phyloP scores from a whole-genome alignment of 2,888 invertebrate genomes.

The Plemyria rubiginata region DNA sequence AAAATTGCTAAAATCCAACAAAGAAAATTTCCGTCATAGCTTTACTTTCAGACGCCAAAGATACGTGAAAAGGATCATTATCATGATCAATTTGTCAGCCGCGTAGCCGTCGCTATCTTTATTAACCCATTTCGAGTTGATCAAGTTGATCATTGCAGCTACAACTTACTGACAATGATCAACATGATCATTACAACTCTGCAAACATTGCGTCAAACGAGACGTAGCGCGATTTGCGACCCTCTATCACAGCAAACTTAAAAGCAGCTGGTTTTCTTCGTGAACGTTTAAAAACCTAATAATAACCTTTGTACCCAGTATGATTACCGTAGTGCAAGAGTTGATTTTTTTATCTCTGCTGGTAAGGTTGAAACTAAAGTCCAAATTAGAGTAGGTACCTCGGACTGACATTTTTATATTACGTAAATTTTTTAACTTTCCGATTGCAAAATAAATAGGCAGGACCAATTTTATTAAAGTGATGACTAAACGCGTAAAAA shows the following conservation, averaged over 20 bases:
- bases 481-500: too few species aligned
- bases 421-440: too few species aligned
- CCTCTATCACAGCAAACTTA: conserved; percentile 16
- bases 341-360: too few species aligned
- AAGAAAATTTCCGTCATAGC: background rate
- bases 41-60: background rate
- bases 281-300: too few species aligned
- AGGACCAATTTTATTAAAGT: too few species aligned
- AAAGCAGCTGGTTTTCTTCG: conserved; percentile 12
- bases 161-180: conserved; percentile 16
- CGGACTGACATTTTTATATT: too few species aligned
- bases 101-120: background rate
- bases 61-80: background rate
- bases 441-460: too few species aligned
- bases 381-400: too few species aligned
- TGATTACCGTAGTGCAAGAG: too few species aligned
- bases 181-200: conserved; percentile 31
- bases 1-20: too few species aligned
- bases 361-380: too few species aligned
- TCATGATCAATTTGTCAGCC: background rate
- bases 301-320: too few species aligned
- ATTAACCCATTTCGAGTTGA: background rate
- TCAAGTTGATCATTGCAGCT: conserved; percentile 16
- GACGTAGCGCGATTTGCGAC: conserved; percentile 25
- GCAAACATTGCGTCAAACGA: conserved; percentile 23